Base-by-base conservation (phyloP, 2,888 invertebrate species). In the Emesis furor region DNA sequence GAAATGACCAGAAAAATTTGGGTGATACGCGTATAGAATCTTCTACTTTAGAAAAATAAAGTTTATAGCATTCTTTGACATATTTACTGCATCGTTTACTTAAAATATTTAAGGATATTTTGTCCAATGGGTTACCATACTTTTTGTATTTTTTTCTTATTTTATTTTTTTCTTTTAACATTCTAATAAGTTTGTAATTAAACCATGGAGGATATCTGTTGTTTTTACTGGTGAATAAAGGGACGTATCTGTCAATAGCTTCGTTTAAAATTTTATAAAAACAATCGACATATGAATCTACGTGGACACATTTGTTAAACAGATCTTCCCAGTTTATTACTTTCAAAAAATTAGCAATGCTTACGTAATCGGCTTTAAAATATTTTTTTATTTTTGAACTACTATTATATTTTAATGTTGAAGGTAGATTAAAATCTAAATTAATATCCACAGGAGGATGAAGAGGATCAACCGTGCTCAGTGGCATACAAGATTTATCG, bases 311-410 rank as follows among this genome's bases (percentile, higher is more conserved):
- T 10, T 46, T 46, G 1, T 46, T 46, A 46, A 72, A 46, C 24
- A 30, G 12, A 5, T 51, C 42, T 3, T 30, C 5, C 71, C 71
- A 72, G 42, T 72, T 24, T 7, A 71, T 10, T 2, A 14, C n/a
- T 8, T 59, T 73, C 32, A 55, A n/a, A 10, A 55, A 55, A n/a
- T 32, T 6, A 35, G 2, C 17, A 51, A 55, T 55, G 2, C 73
- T 55, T 2, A 32, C 65, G 32, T 67, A 67, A 67, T 73, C n/a
- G 8, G n/a, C 73, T 73, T 73, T 8, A 17, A 30, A 55, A 55
- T 10, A 73, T 6, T 32, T 73, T 7, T 32, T 8, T 7, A 55
- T 55, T 55, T 55, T n/a, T 10, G 14, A 7, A 35, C 32, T 14
- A 7, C 1, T 35, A n/a, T 67, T 67, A 35, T n/a, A 14, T 14